Percentiles rank a stretch among this genome's conserved stretches.
Evolutionary conservation across 1,140 invertebrate species (phyloP).

Genomic region (Ganaspis sp.): DNA sequence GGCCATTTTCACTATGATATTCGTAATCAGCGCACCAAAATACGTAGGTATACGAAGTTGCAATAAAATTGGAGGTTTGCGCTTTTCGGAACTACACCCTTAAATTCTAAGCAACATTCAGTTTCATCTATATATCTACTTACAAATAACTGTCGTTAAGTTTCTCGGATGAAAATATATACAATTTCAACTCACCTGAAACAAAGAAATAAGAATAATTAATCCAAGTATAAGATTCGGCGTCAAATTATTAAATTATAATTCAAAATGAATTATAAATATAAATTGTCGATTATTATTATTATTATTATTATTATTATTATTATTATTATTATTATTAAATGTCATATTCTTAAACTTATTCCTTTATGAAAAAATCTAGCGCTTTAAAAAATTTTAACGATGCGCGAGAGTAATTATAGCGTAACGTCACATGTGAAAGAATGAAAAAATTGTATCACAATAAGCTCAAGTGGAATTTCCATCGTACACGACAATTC

Average conservation of each 20-base stretch:
- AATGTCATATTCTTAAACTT: neutral
- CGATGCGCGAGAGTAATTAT: slow-evolving; percentile 61
- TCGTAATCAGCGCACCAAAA: too few relatives aligned
- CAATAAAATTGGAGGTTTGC: too few relatives aligned
- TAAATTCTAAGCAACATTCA: too few relatives aligned
- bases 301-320: too few relatives aligned
- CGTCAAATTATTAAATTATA: too few relatives aligned
- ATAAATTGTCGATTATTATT: neutral
- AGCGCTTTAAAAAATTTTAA: too few relatives aligned
- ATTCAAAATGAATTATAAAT: neutral
- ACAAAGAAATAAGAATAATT: neutral
- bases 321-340: too few relatives aligned
- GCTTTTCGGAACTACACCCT: too few relatives aligned
- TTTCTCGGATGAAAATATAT: neutral
- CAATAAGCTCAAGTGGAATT: slow-evolving; percentile 44
- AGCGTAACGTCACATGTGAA: slow-evolving; percentile 58
- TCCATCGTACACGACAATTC: slow-evolving; percentile 54
- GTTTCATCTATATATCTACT: too few relatives aligned
- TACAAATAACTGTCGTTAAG: neutral
- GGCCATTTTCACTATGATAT: too few relatives aligned
- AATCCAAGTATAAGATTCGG: neutral
- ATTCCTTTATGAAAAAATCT: too few relatives aligned
- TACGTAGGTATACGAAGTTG: too few relatives aligned
- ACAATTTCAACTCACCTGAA: neutral
- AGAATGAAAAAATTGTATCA: slow-evolving; percentile 9